Conservation (phyloP, 2,888 invertebrate genomes). For the Coenonympha glycerion region DNA sequence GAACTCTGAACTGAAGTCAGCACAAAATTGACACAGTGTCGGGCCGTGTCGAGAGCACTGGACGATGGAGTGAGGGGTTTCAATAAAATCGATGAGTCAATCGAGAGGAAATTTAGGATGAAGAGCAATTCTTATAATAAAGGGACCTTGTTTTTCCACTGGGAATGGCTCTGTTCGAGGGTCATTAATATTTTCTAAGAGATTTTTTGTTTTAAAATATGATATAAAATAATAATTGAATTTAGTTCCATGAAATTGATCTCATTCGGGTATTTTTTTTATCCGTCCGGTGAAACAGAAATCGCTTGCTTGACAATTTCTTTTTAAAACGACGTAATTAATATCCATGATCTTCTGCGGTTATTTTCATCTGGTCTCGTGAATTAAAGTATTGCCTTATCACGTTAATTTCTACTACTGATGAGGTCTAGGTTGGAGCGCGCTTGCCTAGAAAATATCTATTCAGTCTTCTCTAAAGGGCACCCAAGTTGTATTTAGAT, state of each 20-base stretch:
- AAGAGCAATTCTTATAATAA: constrained; percentile 15
- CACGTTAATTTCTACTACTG: no score
- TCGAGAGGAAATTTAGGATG: constrained; percentile 21
- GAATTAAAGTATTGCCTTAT: background rate
- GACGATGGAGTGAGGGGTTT: constrained; percentile 15
- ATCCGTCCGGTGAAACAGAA: no score
- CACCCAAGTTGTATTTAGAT: no score
- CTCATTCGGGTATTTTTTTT: no score
- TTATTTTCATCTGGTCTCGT: no score
- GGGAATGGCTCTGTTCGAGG: constrained; percentile 14
- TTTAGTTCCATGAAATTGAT: no score
- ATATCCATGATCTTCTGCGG: no score
- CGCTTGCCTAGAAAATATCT: no score
- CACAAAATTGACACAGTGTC: background rate
- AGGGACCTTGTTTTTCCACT: constrained; percentile 19
- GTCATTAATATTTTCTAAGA: constrained; percentile 15
- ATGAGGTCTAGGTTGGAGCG: no score
- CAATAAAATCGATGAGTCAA: constrained; percentile 26
- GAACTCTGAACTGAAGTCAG: background rate
- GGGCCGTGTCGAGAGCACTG: constrained; percentile 1
- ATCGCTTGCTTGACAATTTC: no score
- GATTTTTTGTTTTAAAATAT: background rate
- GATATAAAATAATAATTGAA: background rate
- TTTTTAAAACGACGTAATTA: no score
- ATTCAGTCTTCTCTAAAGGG: no score